A percentile compares a stretch with the other conserved stretches of the same genome.
These are phyloP conservation scores for Oligia fasciuncula DNA, from an alignment of 2,888 invertebrate species.

Conservation along the genomic window DNA sequence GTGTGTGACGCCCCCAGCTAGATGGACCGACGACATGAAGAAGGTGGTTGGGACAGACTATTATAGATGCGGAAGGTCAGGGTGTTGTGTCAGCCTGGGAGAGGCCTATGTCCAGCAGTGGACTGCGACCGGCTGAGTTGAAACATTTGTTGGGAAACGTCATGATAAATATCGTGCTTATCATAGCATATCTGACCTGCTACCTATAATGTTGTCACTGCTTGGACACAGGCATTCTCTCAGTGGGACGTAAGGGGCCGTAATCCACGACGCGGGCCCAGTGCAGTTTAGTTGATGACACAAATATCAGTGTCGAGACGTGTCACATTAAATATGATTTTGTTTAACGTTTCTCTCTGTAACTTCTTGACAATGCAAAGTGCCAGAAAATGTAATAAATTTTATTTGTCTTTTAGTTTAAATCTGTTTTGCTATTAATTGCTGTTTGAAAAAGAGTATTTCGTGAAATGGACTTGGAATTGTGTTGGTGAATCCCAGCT, in stretches of 20 bases:
- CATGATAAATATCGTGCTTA: too few species aligned
- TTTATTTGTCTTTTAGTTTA: neutral
- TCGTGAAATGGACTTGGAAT: neutral
- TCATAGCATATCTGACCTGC: too few species aligned
- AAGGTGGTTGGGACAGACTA: neutral
- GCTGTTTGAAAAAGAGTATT: neutral
- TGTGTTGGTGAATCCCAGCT: neutral
- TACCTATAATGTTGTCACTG: too few species aligned
- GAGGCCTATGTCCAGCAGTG: neutral
- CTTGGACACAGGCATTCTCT: too few species aligned
- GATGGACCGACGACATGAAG: neutral
- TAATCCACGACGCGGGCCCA: too few species aligned
- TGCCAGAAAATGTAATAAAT: neutral
- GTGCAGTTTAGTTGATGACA: too few species aligned
- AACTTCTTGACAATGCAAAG: neutral
- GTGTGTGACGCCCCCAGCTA: neutral
- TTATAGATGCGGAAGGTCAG: rapidly evolving
- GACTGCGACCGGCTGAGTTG: neutral
- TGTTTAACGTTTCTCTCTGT: neutral
- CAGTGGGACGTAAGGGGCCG: too few species aligned
- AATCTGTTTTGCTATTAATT: neutral
- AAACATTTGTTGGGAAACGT: too few species aligned
- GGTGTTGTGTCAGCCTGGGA: too few species aligned
- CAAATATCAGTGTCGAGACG: neutral
- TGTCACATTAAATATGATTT: neutral